phyloP scores from a whole-genome alignment of 2,888 invertebrate species.

The Cryptocheilus praepositus region DNA sequence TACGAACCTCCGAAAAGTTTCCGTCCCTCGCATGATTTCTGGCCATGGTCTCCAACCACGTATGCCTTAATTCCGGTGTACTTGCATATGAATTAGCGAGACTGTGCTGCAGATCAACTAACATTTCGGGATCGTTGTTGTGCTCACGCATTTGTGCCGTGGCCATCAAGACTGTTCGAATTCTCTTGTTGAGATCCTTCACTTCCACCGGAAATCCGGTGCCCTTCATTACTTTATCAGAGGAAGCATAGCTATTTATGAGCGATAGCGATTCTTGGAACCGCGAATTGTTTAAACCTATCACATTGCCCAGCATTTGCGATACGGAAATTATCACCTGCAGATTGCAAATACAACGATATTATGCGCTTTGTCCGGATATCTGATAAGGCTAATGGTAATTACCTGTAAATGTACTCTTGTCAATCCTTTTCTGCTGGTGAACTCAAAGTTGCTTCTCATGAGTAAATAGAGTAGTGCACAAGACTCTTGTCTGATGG shows the following conservation, averaged over 20 bases:
- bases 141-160: slow-evolving; percentile 94
- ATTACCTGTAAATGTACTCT: slow-evolving; percentile 90
- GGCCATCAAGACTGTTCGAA: slow-evolving; percentile 95
- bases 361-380: too few relatives aligned
- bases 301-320: slow-evolving; percentile 92
- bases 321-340: slow-evolving; percentile 97
- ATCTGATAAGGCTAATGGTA: slow-evolving; percentile 10
- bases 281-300: slow-evolving; percentile 93
- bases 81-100: slow-evolving; percentile 95
- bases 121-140: slow-evolving; percentile 93
- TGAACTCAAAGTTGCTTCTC: slow-evolving; percentile 95
- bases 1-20: slow-evolving; percentile 89
- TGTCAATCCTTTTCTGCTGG: slow-evolving; percentile 87
- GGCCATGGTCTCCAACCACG: slow-evolving; percentile 97
- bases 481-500: slow-evolving; percentile 92
- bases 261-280: slow-evolving; percentile 95
- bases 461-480: slow-evolving; percentile 93
- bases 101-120: slow-evolving; percentile 93
- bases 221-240: slow-evolving; percentile 96
- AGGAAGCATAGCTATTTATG: slow-evolving; percentile 94
- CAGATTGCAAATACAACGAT: too few relatives aligned
- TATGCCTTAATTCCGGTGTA: slow-evolving; percentile 94
- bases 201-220: slow-evolving; percentile 93
- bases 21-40: slow-evolving; percentile 88
- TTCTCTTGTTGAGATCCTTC: slow-evolving; percentile 93